Conservation (phyloP, 2,888 invertebrate genomes). For the Trissolcus brochymenae region DNA sequence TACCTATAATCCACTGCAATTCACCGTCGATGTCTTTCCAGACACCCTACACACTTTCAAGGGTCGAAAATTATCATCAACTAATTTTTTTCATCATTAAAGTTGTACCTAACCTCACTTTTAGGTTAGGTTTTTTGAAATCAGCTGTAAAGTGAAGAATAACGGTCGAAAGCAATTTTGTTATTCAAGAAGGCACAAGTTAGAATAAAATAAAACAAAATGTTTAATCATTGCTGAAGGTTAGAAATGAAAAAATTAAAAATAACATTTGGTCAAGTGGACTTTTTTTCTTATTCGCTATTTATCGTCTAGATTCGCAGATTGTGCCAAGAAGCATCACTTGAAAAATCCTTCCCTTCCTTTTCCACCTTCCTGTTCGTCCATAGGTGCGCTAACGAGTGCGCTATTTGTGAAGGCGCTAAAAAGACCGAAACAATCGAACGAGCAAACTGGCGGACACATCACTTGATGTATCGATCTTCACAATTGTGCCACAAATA, state of each 20-base stretch:
- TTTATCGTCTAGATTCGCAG: constrained; percentile 23
- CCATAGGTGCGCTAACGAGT: constrained; percentile 58
- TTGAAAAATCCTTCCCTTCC: constrained; percentile 54
- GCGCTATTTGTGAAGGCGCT: constrained; percentile 55
- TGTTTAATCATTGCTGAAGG: too few species aligned
- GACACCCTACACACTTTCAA: constrained; percentile 27
- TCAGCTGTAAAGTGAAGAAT: too few species aligned
- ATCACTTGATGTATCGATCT: constrained; percentile 72
- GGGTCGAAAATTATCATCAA: too few species aligned
- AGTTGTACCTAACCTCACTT: too few species aligned
- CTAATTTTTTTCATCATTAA: too few species aligned
- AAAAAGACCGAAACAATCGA: constrained; percentile 58
- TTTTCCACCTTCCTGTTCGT: constrained; percentile 39
- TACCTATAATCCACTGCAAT: constrained; percentile 35
- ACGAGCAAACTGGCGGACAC: constrained; percentile 57
- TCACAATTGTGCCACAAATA: constrained; percentile 62
- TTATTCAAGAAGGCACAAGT: too few species aligned
- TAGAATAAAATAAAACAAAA: too few species aligned
- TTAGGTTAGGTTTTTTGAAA: too few species aligned
- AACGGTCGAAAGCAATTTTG: too few species aligned
- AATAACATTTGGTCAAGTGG: too few species aligned
- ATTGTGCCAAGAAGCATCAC: constrained; percentile 53
- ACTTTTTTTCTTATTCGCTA: constrained; percentile 27
- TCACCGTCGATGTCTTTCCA: constrained; percentile 39
- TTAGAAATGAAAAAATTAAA: too few species aligned